These are phyloP conservation scores for Sternarchorhynchus goeldii DNA, from an alignment of 2,797 vertebrate genomes.

Conservation along the genomic window DNA sequence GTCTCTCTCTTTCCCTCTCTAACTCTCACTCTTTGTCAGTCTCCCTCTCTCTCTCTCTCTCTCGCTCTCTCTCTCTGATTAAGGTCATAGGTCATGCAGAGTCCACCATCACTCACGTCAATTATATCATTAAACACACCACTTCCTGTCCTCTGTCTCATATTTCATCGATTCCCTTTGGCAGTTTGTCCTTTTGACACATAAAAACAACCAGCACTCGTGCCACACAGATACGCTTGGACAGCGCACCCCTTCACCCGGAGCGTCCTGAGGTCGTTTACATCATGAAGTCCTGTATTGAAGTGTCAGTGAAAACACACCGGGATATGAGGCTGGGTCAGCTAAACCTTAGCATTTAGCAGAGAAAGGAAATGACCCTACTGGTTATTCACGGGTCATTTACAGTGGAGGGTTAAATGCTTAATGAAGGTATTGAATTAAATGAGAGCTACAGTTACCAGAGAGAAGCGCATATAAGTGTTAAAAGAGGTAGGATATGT, in stretches of 20 bases:
- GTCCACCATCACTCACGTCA: conserved; percentile 72
- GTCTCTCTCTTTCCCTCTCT: not conserved
- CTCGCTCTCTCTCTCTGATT: conserved; percentile 48
- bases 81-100: conserved; percentile 75
- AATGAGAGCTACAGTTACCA: conserved; percentile 28
- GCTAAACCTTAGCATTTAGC: conserved; percentile 30
- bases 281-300: not conserved
- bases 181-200: conserved; percentile 3
- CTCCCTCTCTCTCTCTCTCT: too few relatives aligned
- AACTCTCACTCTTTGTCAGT: too few relatives aligned
- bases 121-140: conserved; percentile 73
- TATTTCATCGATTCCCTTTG: not conserved
- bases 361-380: conserved; percentile 31
- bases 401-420: conserved; percentile 35
- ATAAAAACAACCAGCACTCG: not conserved
- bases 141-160: conserved; percentile 58
- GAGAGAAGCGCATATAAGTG: conserved; percentile 18
- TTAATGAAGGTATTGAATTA: conserved; percentile 38
- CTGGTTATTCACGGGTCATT: conserved; percentile 31
- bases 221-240: too few relatives aligned
- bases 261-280: not conserved
- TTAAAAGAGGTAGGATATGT: too few relatives aligned
- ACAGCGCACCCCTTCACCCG: not conserved
- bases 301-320: conserved; percentile 12
- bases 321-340: conserved; percentile 36